Evolutionary conservation across 2,113 vertebrate genomes (phyloP).

Genomic region (Aplodontia rufa): DNA sequence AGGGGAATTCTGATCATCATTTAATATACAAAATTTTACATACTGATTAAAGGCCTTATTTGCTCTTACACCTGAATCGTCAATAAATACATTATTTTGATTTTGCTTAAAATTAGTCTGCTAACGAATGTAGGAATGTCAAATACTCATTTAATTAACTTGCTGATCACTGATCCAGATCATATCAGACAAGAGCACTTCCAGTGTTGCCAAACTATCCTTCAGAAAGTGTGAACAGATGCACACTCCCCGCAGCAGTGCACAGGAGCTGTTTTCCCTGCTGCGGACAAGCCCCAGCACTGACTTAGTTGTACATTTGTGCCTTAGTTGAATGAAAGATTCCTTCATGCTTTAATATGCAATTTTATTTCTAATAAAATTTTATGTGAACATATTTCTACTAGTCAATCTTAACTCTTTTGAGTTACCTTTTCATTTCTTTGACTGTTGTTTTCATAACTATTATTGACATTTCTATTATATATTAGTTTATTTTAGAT

Average conservation of each 20-base stretch:
- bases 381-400: not conserved
- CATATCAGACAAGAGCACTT: not conserved
- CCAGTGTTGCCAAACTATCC: conserved; percentile 14
- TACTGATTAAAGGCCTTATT: not conserved
- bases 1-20: too few relatives aligned
- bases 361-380: not conserved
- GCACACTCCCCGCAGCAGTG: not conserved
- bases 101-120: not conserved
- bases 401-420: not conserved
- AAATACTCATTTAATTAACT: conserved; percentile 39
- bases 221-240: conserved; percentile 46
- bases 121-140: not conserved
- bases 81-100: not conserved
- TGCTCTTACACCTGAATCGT: not conserved
- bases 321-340: not conserved
- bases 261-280: not conserved
- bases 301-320: not conserved
- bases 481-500: not conserved
- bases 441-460: not conserved
- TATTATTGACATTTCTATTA: not conserved
- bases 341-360: not conserved
- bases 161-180: not conserved
- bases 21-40: not conserved
- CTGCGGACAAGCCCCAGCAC: not conserved
- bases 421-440: not conserved